Base-by-base conservation (phyloP, 37 sponge, comb jelly and placozoan genomes). In the Amphimedon queenslandica region DNA sequence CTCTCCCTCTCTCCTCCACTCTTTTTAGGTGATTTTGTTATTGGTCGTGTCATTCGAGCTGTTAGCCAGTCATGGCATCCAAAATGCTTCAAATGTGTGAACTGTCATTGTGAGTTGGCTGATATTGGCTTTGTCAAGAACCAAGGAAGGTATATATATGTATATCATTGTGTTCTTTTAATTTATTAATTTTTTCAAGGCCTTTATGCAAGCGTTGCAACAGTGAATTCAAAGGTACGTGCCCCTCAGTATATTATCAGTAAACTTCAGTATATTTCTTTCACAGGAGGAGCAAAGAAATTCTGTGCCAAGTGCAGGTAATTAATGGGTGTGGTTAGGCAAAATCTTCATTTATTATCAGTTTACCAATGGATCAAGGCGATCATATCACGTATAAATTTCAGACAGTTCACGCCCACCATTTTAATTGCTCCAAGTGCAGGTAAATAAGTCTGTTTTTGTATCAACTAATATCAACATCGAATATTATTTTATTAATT, bases 61-160 rank as follows among this genome's bases (percentile, higher is more conserved):
- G 87, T 96, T 85, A 84, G 85, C 16, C 87, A 90, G 47, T 92
- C 81, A 38, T 99, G 99, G 99, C 99, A 99, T 65, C 94, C 99
- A 0, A 74, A 80, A 18, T 99, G 99, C 81, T 95, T 99, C 94
- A 90, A 88, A 67, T 99, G 99, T 70, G 80, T 94, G 69, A 90
- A 81, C 57, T 99, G 99, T 64, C 85, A 95, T 31, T 41, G 28
- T 21, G 82, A 87, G 43, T 87, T 99, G 13, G 97, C 97, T 37
- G 90, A 93, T 55, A 76, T 87, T 43, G 99, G 99, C 63, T 99
- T 94, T 72, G 96, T 99, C 63, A 95, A 95, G 85, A 83, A 86
- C 77, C 88, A 93, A 69, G 99, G 95, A 78, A 87, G 84, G 90
- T 85, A 76, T 6, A 67, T 71, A 61, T 53, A 23, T 11, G 25